Percentiles rank a stretch among this genome's conserved stretches.
Conservation (phyloP, 1,140 invertebrate species). For the Bombus impatiens region DNA sequence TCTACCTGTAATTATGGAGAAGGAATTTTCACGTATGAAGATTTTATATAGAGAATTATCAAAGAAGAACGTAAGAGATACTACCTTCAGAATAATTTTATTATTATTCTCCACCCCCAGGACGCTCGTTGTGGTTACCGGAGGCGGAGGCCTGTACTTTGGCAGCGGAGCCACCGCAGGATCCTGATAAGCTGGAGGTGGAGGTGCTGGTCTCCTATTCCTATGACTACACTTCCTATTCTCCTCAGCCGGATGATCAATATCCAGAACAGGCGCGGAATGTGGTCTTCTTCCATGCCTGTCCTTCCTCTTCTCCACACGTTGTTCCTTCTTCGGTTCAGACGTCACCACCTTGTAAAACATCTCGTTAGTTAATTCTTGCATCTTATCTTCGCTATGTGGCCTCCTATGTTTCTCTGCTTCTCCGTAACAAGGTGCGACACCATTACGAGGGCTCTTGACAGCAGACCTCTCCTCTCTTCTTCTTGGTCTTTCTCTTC, state of each 20-base stretch:
- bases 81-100: conserved; percentile 76
- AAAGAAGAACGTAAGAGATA: no score
- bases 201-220: conserved; percentile 71
- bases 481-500: conserved; percentile 42
- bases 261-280: conserved; percentile 77
- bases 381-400: conserved; percentile 51
- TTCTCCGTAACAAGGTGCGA: conserved; percentile 8
- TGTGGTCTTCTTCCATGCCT: conserved; percentile 74
- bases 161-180: conserved; percentile 69
- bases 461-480: conserved; percentile 41
- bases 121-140: conserved; percentile 64
- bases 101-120: conserved; percentile 79
- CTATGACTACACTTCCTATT: conserved; percentile 67
- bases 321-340: conserved; percentile 68
- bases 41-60: no score
- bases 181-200: conserved; percentile 79
- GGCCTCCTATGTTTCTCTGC: conserved; percentile 51
- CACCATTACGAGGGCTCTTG: conserved; percentile 58
- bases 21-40: no score
- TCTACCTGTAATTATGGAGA: conserved; percentile 58
- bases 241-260: conserved; percentile 67
- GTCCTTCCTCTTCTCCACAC: conserved; percentile 65
- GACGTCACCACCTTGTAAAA: conserved; percentile 77
- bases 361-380: conserved; percentile 67
- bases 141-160: conserved; percentile 62